Conservation (phyloP, 2,113 vertebrate species). For the Pan troglodytes region NHGRI_mPanTro3-v2.1_pri NC_072404.2:149491001-149491500, state of each 20-base stretch:
- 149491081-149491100: background rate
- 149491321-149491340: background rate
- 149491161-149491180: constrained; percentile 53
- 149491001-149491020: constrained; percentile 55
- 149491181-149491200: background rate
- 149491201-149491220: background rate
- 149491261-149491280: background rate
- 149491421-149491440: background rate
- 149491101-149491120: constrained; percentile 51
- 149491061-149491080: constrained; percentile 37
- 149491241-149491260: background rate
- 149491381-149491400: background rate
- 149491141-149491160: constrained; percentile 53
- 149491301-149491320: constrained; percentile 22
- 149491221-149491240: background rate
- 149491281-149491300: background rate
- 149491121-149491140: constrained; percentile 48
- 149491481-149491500: background rate
- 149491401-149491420: background rate
- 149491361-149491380: background rate
- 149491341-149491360: constrained; percentile 61
- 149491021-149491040: constrained; percentile 57
- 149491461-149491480: background rate
- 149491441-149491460: background rate
- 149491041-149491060: constrained; percentile 41